A percentile compares a stretch with the other conserved stretches of the same genome.
These are phyloP conservation scores for Idaea biselata DNA, from an alignment of 2,888 invertebrate genomes.

Conservation along the genomic window DNA sequence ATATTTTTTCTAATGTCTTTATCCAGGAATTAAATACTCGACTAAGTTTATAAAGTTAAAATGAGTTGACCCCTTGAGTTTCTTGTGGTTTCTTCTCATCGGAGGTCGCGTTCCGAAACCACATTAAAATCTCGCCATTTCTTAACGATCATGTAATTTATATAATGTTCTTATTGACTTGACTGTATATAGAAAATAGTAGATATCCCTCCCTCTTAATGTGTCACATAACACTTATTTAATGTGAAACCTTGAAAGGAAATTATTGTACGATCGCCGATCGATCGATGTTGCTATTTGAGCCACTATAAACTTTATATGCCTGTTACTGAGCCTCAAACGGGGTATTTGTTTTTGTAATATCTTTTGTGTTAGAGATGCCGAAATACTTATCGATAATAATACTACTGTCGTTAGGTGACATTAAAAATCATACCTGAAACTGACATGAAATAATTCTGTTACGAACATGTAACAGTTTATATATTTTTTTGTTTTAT, in stretches of 20 bases:
- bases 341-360: not conserved
- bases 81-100: no score
- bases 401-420: not conserved
- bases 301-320: not conserved
- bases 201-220: not conserved
- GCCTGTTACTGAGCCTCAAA: not conserved
- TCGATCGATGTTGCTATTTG: not conserved
- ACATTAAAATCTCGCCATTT: no score
- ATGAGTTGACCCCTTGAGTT: no score
- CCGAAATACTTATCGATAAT: not conserved
- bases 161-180: no score
- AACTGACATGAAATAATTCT: not conserved
- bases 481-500: no score
- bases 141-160: no score
- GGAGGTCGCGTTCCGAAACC: no score
- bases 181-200: no score
- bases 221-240: not conserved
- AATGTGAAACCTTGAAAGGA: not conserved
- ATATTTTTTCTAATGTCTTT: no score
- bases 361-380: not conserved
- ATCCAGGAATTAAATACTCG: no score
- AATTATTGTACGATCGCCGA: not conserved
- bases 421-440: not conserved
- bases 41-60: no score
- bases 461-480: no score